Evolutionary conservation across 2,888 invertebrate genomes (phyloP).

Genomic region (Tipula confusa): DNA sequence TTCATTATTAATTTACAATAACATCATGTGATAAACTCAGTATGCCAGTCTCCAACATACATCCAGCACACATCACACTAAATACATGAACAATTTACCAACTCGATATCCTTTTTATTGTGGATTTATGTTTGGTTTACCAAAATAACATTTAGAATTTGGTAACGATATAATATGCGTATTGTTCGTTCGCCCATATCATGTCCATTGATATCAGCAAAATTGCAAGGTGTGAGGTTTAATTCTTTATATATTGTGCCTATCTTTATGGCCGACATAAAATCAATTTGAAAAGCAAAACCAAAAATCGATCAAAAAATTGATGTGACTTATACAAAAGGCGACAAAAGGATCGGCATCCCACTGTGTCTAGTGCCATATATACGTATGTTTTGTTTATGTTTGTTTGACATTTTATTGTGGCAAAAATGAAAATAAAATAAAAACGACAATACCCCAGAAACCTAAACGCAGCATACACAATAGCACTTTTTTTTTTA

Average conservation of each 20-base stretch:
- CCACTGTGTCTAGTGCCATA: not conserved
- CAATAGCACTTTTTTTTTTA: not conserved
- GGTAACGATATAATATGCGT: not conserved
- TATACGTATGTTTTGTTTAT: not conserved
- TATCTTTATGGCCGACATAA: too few relatives aligned
- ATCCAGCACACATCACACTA: too few relatives aligned
- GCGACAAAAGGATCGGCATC: conserved; percentile 27
- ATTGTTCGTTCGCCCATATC: not conserved
- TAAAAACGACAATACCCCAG: not conserved
- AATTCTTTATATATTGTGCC: not conserved
- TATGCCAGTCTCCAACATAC: too few relatives aligned
- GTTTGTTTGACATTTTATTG: conserved; percentile 30
- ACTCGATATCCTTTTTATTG: not conserved
- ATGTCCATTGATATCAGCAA: not conserved
- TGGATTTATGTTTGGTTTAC: not conserved
- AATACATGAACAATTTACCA: not conserved
- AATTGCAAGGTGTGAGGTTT: conserved; percentile 29
- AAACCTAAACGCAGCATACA: not conserved
- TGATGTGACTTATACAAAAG: conserved; percentile 28
- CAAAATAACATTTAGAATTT: not conserved
- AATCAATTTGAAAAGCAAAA: not conserved
- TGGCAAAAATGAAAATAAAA: conserved; percentile 28
- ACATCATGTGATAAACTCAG: too few relatives aligned
- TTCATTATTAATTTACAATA: too few relatives aligned
- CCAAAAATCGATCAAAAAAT: conserved; percentile 13